Conservation (phyloP, 2,113 vertebrate species). For the Hypanus sabinus region DNA sequence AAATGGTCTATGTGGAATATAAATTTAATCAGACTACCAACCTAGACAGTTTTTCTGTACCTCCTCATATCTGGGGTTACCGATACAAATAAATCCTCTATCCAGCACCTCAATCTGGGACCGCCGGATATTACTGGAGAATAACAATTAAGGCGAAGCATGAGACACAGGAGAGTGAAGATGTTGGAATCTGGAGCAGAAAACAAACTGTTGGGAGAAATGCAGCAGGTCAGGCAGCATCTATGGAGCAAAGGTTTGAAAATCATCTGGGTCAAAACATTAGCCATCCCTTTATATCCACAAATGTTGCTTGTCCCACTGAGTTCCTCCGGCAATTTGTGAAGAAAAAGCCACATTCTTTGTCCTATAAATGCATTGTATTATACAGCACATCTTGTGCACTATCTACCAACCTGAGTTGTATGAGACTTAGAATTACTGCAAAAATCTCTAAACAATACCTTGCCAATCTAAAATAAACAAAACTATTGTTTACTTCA, state of each 20-base stretch:
- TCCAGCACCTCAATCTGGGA: background rate
- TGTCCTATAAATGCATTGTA: background rate
- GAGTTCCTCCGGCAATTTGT: background rate
- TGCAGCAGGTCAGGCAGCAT: too few relatives aligned
- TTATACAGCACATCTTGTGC: background rate
- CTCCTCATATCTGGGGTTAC: background rate
- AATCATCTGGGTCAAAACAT: too few relatives aligned
- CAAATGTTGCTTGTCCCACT: too few relatives aligned
- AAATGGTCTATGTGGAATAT: background rate
- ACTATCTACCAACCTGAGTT: background rate
- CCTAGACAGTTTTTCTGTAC: background rate
- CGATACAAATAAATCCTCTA: background rate
- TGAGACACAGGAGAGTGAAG: too few relatives aligned
- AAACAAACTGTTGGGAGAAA: too few relatives aligned
- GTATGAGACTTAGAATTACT: background rate
- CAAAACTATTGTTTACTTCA: background rate
- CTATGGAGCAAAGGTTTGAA: too few relatives aligned
- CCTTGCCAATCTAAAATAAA: background rate
- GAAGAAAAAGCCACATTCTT: background rate
- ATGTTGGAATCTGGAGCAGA: too few relatives aligned
- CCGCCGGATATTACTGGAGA: background rate
- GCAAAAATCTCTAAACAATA: background rate
- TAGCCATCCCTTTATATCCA: too few relatives aligned
- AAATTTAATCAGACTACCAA: background rate
- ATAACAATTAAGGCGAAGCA: background rate